Evolutionary conservation across 2,888 invertebrate species (phyloP).

Genomic region (Serripes groenlandicus): DNA sequence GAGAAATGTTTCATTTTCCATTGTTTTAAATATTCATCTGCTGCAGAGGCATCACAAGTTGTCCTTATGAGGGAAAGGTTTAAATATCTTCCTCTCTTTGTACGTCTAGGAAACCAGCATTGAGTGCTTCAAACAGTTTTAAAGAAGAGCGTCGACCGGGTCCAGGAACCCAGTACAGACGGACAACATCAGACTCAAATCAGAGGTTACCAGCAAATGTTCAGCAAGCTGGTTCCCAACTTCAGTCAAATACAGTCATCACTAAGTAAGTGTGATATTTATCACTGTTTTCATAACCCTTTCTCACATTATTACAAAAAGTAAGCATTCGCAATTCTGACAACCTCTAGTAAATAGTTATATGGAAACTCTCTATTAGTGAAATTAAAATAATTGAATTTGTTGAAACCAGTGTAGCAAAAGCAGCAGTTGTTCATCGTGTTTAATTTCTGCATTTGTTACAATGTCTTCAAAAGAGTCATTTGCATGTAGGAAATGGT

Average conservation of each 20-base stretch:
- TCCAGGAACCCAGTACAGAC: constrained; percentile 74
- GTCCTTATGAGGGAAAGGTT: too few relatives aligned
- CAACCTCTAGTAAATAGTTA: too few relatives aligned
- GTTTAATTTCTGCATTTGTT: not conserved
- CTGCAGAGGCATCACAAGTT: too few relatives aligned
- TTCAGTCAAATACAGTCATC: not conserved
- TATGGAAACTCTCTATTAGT: too few relatives aligned
- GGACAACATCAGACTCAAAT: constrained; percentile 79
- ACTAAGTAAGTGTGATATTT: constrained; percentile 22
- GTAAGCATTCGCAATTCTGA: too few relatives aligned
- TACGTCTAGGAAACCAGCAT: constrained; percentile 72
- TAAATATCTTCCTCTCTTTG: constrained; percentile 1
- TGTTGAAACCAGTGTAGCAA: not conserved
- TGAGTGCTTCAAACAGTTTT: constrained; percentile 73
- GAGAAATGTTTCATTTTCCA: too few relatives aligned
- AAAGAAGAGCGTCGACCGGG: constrained; percentile 77
- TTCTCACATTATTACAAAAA: too few relatives aligned
- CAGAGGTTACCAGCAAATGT: constrained; percentile 65
- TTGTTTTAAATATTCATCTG: too few relatives aligned
- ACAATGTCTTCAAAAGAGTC: not conserved
- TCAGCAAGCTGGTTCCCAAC: constrained; percentile 34
- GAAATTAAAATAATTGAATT: too few relatives aligned
- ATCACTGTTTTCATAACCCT: too few relatives aligned
- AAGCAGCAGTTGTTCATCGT: not conserved
- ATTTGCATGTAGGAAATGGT: too few relatives aligned